Evolutionary conservation across 1,140 invertebrate species (phyloP), one percentile per base, ranked within the genome.

Genomic region (Drosophila orosa): DNA sequence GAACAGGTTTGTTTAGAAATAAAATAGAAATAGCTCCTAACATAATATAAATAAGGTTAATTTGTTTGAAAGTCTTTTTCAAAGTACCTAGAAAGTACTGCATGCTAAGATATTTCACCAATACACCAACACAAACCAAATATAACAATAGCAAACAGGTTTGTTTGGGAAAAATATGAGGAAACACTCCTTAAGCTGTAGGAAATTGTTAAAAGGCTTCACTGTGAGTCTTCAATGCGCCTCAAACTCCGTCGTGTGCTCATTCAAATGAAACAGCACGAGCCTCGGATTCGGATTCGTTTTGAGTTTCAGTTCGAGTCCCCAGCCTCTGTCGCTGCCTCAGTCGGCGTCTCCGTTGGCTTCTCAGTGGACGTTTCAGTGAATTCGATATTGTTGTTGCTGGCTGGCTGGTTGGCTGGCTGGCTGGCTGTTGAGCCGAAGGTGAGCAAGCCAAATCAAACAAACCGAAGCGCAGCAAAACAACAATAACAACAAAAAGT

Each of bases 201-300:
- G 29, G 31, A 15, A 54, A 54, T 54, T 35, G 13, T 54, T 22
- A 54, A 54, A 54, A 54, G 50, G 50, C 50, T 54, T 54, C 55
- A 29, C 60, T 60, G 55, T 40, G 55, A n/a, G n/a, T 27, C 60
- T 35, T 35, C 55, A 63, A 60, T 24, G 25, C n/a, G 39, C 42
- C 72, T 37, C 39, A 60, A 61, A 48, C 60, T 27, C 24, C 65
- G 80, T 67, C 66, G 66, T 78, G 82, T 89, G 84, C 79, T 83
- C 84, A 87, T 87, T 87, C 83, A 87, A 87, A 87, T 87, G 83
- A 83, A 87, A 87, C 83, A 87, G 84, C 83, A 87, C 83, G 83
- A 86, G 82, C 60, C 76, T 59, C 62, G 29, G 62, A 44, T 35
- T 54, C 50, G 29, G 19, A 44, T 35, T 58, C 61, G 40, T 61